A percentile compares a stretch with the other conserved stretches of the same genome.
Evolutionary conservation across 2,888 invertebrate genomes (phyloP).

Genomic region (Drosophila mulleri): DNA sequence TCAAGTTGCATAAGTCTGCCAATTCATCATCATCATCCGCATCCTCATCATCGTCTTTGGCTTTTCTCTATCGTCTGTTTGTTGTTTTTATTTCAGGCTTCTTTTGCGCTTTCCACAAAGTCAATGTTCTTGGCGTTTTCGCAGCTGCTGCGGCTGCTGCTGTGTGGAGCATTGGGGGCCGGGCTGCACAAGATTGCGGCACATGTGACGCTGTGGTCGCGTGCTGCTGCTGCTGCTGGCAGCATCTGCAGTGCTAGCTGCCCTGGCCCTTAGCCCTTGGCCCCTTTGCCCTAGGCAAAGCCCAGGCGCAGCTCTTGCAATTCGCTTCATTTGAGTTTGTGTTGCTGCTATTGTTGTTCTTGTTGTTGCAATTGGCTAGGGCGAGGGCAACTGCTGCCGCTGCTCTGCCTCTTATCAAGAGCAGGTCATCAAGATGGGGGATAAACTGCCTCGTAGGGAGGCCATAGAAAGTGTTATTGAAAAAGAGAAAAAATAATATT

Average conservation of each 20-base stretch:
- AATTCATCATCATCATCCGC: slow-evolving; percentile 33
- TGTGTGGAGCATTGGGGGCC: slow-evolving; percentile 7
- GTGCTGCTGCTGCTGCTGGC: slow-evolving; percentile 58
- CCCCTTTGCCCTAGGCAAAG: slow-evolving; percentile 27
- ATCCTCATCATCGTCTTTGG: slow-evolving; percentile 36
- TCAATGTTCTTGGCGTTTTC: slow-evolving; percentile 77
- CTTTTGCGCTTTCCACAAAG: slow-evolving; percentile 72
- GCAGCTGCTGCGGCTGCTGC: slow-evolving; percentile 74
- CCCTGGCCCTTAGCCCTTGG: slow-evolving; percentile 28
- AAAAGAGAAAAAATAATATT: slow-evolving; percentile 20
- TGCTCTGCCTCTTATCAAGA: slow-evolving; percentile 62
- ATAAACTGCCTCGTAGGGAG: slow-evolving; percentile 38
- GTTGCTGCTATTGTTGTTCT: neutral
- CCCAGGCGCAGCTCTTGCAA: slow-evolving; percentile 50
- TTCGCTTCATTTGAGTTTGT: slow-evolving; percentile 61
- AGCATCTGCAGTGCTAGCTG: slow-evolving; percentile 10
- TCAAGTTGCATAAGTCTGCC: slow-evolving; percentile 50
- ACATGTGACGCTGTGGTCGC: slow-evolving; percentile 81
- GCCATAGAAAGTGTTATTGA: slow-evolving; percentile 64
- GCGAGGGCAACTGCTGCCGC: slow-evolving; percentile 34
- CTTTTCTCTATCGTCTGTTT: slow-evolving; percentile 36
- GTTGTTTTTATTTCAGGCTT: slow-evolving; percentile 50
- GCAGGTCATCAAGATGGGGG: slow-evolving; percentile 66
- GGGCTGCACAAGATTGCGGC: slow-evolving; percentile 64
- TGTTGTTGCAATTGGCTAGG: slow-evolving; percentile 48